Conservation (phyloP, 2,888 invertebrate species). For the Kryphioiulus occultus region DNA sequence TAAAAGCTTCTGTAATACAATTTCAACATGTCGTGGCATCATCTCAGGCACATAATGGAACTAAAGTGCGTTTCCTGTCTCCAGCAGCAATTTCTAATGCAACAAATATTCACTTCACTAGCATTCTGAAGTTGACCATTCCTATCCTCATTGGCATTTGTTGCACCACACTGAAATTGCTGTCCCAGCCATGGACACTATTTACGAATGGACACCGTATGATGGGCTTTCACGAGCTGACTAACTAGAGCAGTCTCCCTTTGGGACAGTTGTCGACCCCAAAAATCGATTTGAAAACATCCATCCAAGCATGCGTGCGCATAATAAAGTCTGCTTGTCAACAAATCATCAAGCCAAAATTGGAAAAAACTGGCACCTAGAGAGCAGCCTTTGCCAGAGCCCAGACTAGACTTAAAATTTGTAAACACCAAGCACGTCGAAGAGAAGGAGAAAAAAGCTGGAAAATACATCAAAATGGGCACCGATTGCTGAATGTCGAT, state of each 20-base stretch:
- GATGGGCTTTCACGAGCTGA: not conserved
- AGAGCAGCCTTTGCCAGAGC: not conserved
- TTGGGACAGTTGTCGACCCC: not conserved
- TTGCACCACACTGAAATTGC: not conserved
- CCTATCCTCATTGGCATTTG: not conserved
- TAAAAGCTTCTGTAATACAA: constrained; percentile 15
- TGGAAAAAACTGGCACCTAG: not conserved
- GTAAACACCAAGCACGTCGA: not conserved
- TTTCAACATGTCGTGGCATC: not conserved
- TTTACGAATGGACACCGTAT: not conserved
- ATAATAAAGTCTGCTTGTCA: constrained; percentile 35
- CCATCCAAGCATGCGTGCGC: constrained; percentile 18
- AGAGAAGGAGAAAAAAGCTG: not conserved
- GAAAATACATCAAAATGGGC: not conserved
- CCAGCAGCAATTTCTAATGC: not conserved
- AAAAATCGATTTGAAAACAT: constrained; percentile 24
- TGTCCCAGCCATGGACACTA: not conserved
- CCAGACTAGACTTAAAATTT: not conserved
- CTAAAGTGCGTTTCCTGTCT: constrained; percentile 30
- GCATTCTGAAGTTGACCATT: not conserved
- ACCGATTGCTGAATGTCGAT: not conserved
- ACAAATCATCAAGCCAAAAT: not conserved
- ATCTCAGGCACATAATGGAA: constrained; percentile 3
- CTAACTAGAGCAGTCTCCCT: not conserved
- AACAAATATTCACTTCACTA: not conserved